Base-by-base conservation (phyloP, 1,140 invertebrate genomes). In the Nixonia krombeini region DNA sequence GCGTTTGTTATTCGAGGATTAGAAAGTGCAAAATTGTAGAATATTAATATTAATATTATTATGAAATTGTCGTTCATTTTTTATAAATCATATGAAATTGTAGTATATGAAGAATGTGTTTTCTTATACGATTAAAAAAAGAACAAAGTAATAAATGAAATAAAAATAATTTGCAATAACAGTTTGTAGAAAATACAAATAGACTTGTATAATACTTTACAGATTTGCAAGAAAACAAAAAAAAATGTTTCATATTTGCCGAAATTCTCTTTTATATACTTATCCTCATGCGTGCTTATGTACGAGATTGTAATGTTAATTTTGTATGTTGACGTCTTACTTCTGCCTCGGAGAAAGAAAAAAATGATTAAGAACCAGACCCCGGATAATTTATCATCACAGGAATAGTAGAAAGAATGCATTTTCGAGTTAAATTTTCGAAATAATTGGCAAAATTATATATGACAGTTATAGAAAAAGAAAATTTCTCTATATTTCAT, bases 401-500 rank as follows among this genome's bases (percentile, higher is more conserved):
- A 59, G 31, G 33, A 53, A 40, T 47, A 40, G 45, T 61, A 44
- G 44, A 56, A 25, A 49, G 35, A 51, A 33, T 13, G 42, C 15
- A 37, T 18, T 35, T 49, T 53, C 47, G 28, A 55, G 56, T 28
- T 23, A 57, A 52, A 16, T 56, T 52, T 40, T 61, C 28, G 1
- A 25, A 57, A 25, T 12, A 18, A 58, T 69, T 49, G 33, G 49
- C 49, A 23, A 31, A 62, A 21, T 23, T 57, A 49, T 38, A n/a
- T n/a, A 62, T 45, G 42, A 57, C 53, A 57, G 49, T 62, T 51
- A 57, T 58, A 57, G 31, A 31, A 29, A 42, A 46, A 49, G 49
- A 67, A 65, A 47, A 52, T 61, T 68, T 62, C 38, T 53, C 56
- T 68, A 68, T 68, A 61, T 68, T 68, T 68, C 62, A 68, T 68